Evolutionary conservation across 37 sponge, comb jelly and placozoan genomes (phyloP).

Genomic region (Sycon ciliatum): DNA sequence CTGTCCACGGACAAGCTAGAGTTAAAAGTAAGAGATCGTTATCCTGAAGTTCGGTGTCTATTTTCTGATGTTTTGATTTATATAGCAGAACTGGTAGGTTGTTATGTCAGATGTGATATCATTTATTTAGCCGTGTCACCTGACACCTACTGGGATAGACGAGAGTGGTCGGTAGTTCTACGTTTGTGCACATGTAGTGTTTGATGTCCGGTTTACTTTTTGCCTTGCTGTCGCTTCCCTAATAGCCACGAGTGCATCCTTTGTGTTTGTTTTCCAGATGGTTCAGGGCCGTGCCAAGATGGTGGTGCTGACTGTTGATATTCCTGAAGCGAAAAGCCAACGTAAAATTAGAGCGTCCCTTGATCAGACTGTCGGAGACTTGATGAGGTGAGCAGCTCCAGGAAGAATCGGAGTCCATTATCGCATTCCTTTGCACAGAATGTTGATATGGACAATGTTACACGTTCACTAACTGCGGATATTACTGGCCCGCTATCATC

Average conservation of each 20-base stretch:
- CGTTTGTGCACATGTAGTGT: no score
- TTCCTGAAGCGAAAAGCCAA: conserved; percentile 63
- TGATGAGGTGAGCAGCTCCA: conserved; percentile 50
- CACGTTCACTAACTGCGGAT: no score
- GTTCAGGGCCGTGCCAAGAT: conserved; percentile 50
- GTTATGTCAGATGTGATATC: not conserved
- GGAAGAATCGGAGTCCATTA: not conserved
- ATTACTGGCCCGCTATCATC: no score
- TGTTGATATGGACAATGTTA: no score
- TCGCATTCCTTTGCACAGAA: no score
- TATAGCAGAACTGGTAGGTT: not conserved
- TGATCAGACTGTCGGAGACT: conserved; percentile 81
- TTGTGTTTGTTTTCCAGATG: conserved; percentile 32
- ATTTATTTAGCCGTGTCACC: not conserved
- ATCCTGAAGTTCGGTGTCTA: not conserved
- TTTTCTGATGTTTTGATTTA: not conserved
- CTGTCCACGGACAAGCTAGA: conserved; percentile 54
- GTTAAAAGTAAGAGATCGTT: conserved; percentile 52
- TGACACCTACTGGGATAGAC: not conserved
- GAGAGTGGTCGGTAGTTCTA: not conserved
- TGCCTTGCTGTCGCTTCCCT: not conserved
- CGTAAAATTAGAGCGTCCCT: conserved; percentile 65
- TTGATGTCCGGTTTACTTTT: no score
- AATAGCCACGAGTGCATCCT: not conserved
- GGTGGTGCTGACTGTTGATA: conserved; percentile 50